Percentiles rank a stretch among this genome's conserved stretches.
Evolutionary conservation across 2,888 invertebrate species (phyloP).

Genomic region (Clusia tigrina): DNA sequence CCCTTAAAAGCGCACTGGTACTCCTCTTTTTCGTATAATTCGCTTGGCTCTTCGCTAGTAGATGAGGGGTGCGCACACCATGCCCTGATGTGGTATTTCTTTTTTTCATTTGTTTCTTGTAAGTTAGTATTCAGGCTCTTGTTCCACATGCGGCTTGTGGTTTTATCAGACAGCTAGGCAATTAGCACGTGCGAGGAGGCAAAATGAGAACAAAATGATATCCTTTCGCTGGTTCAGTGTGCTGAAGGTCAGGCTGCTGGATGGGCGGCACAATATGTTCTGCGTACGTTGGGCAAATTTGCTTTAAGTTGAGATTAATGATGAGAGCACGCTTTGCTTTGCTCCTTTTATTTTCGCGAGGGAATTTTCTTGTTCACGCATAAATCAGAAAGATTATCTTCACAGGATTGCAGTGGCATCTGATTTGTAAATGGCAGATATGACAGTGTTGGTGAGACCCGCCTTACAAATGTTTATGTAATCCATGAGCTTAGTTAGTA

Average conservation of each 20-base stretch:
- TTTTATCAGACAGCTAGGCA: not conserved
- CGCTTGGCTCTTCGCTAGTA: too few species aligned
- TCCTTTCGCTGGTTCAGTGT: not conserved
- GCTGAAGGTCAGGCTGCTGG: not conserved
- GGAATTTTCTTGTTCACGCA: not conserved
- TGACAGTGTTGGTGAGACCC: too few species aligned
- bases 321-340: too few species aligned
- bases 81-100: too few species aligned
- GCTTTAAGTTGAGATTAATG: constrained; percentile 2
- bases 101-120: too few species aligned
- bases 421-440: not conserved
- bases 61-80: too few species aligned
- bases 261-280: not conserved
- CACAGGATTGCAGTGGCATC: not conserved
- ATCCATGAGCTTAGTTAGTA: too few species aligned
- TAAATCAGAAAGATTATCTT: not conserved
- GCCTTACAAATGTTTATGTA: too few species aligned
- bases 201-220: not conserved
- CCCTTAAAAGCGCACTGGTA: too few species aligned
- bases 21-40: too few species aligned
- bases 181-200: constrained; percentile 3
- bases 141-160: not conserved
- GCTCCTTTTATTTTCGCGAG: too few species aligned
- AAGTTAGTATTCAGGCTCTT: too few species aligned
- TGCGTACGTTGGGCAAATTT: not conserved